Evolutionary conservation across 1,140 invertebrate species (phyloP).

Genomic region (Zaprionus kolodkinae): DNA sequence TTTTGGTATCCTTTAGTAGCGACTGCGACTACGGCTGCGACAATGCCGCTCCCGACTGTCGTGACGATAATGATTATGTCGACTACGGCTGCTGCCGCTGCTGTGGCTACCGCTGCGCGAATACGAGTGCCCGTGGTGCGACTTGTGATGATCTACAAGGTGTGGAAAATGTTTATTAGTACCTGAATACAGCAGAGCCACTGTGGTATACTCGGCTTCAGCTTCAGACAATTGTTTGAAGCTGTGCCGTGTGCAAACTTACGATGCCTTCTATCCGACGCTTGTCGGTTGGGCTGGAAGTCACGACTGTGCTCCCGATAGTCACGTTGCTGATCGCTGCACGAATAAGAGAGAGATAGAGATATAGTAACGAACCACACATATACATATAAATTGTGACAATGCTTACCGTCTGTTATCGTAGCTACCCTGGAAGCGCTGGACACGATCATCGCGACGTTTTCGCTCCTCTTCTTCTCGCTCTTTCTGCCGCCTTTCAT

Average conservation of each 20-base stretch:
- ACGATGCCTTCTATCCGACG: slow-evolving; percentile 77
- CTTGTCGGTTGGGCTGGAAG: slow-evolving; percentile 66
- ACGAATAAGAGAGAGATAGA: slow-evolving; percentile 13
- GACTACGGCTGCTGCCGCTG: slow-evolving; percentile 60
- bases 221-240: not conserved
- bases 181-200: not conserved
- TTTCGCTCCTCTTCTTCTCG: slow-evolving; percentile 88
- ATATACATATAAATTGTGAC: not conserved
- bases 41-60: slow-evolving; percentile 71
- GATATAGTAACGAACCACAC: not conserved
- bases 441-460: slow-evolving; percentile 87
- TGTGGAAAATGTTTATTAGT: not conserved
- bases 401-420: slow-evolving; percentile 78
- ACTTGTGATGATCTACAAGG: slow-evolving; percentile 74
- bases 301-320: slow-evolving; percentile 74
- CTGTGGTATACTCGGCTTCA: not conserved
- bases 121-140: slow-evolving; percentile 77
- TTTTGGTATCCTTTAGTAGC: slow-evolving; percentile 66
- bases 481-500: slow-evolving; percentile 87
- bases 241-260: slow-evolving; percentile 56
- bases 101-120: slow-evolving; percentile 66
- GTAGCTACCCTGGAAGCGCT: slow-evolving; percentile 82
- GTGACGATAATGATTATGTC: slow-evolving; percentile 69
- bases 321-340: slow-evolving; percentile 67
- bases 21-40: slow-evolving; percentile 76